Base-by-base conservation (phyloP, 2,888 invertebrate genomes). In the Lochmaea crataegi region DNA sequence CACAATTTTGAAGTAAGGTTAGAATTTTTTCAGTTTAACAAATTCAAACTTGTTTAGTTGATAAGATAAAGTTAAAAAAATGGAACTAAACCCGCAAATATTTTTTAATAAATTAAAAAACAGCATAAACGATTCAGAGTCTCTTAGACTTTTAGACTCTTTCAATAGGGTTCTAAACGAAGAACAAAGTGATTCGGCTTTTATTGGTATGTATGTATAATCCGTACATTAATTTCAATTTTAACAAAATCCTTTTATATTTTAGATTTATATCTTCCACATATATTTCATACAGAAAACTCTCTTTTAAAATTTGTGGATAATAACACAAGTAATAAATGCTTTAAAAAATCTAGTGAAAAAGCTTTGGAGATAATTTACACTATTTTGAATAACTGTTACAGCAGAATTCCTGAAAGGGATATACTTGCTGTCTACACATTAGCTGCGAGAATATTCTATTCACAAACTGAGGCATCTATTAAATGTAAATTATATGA, bases 331-430 rank as follows among this genome's bases (percentile, higher is more conserved):
- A 75, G 76, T 57, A 77, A 78, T 26, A 78, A 78, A 65, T 72
- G 74, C 16, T 84, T 82, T 68, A 81, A 82, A 69, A 75, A 79
- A 61, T 76, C 82, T 22, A 75, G 80, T 42, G 63, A 71, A n/a
- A 77, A 78, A 71, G 78, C 81, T 69, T 76, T 85, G 38, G 84
- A 84, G 74, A 80, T 86, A 65, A 69, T 85, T 18, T 83, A 81
- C 75, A 81, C 82, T 9, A 72, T 85, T 2, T 77, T 84, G 5
- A 85, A 84, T 67, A 85, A 83, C 77, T 84, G 83, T 73, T 69
- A 80, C 2, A 14, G 56, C 9, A 83, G 82, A 79, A 64, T 85
- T 14, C 61, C 64, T 26, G 77, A 81, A 72, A 80, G 79, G 73
- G 79, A 84, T 71, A 76, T 84, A 51, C 63, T 82, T n/a, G 78